These are phyloP conservation scores for Hetaerina americana DNA, from an alignment of 1,140 invertebrate species.

Conservation along the genomic window DNA sequence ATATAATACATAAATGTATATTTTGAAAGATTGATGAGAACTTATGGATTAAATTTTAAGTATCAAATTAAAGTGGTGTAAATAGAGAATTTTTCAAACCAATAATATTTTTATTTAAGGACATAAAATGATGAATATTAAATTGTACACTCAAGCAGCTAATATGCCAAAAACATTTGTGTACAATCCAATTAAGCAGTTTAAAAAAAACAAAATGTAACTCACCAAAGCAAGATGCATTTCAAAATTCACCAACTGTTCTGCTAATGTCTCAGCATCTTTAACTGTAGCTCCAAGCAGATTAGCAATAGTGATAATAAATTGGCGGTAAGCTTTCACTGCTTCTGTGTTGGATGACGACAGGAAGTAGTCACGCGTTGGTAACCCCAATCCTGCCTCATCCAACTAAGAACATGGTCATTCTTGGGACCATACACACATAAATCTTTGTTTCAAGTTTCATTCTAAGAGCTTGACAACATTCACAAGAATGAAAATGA, in stretches of 20 bases:
- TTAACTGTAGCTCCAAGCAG: slow-evolving; percentile 48
- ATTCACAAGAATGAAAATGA: no score
- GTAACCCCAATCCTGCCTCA: slow-evolving; percentile 73
- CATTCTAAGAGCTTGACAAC: no score
- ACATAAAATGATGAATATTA: no score
- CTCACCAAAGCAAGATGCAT: slow-evolving; percentile 55
- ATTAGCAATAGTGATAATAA: slow-evolving; percentile 53
- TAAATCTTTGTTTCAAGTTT: neutral
- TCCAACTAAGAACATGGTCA: slow-evolving; percentile 45
- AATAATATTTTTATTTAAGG: no score
- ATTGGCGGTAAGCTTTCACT: slow-evolving; percentile 62
- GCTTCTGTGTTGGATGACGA: slow-evolving; percentile 52
- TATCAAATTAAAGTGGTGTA: no score
- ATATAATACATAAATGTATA: no score
- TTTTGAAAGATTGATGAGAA: no score
- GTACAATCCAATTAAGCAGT: neutral
- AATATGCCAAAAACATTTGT: neutral
- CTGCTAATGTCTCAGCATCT: slow-evolving; percentile 46
- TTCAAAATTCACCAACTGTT: slow-evolving; percentile 72
- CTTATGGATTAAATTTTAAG: no score
- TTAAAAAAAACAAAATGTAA: neutral
- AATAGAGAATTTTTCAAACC: no score
- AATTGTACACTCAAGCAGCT: no score
- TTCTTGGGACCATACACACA: neutral
- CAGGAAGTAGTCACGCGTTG: slow-evolving; percentile 74